These are phyloP conservation scores for Procambarus clarkii DNA, from an alignment of 1,140 invertebrate species.

Conservation along the genomic window DNA sequence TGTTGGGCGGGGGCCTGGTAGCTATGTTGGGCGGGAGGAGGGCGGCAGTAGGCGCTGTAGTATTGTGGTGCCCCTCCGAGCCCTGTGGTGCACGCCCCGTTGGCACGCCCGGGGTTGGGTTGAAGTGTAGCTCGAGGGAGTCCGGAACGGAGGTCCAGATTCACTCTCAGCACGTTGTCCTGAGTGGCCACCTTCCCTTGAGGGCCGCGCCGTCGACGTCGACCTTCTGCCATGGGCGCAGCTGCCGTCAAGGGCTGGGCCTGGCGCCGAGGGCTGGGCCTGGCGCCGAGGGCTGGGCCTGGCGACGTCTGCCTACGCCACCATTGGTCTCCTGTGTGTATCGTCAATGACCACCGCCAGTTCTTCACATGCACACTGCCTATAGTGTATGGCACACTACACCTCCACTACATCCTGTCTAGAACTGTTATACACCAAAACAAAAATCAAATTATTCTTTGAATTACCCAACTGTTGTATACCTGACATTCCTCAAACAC, in stretches of 20 bases:
- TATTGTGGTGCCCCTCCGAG: no score
- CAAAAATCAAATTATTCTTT: no score
- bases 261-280: not conserved
- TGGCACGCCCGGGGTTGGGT: no score
- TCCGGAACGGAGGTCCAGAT: conserved; percentile 46
- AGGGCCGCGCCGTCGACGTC: conserved; percentile 14
- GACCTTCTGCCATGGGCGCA: conserved; percentile 41
- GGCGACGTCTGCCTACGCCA: not conserved
- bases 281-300: not conserved
- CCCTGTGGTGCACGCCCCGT: no score
- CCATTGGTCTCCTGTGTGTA: not conserved
- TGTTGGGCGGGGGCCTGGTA: not conserved
- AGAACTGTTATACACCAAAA: no score
- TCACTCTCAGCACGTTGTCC: conserved; percentile 39
- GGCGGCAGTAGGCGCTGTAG: no score
- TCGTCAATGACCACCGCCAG: not conserved
- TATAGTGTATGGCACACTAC: not conserved
- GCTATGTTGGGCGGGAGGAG: no score
- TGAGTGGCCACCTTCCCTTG: not conserved
- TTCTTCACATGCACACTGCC: conserved; percentile 18
- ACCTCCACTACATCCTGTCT: no score
- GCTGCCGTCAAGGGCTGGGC: not conserved
- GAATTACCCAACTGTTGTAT: no score
- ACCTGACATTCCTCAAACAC: conserved; percentile 1
- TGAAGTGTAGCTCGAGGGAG: not conserved